Conservation (phyloP, 2,888 invertebrate genomes). For the Deilephila elpenor region DNA sequence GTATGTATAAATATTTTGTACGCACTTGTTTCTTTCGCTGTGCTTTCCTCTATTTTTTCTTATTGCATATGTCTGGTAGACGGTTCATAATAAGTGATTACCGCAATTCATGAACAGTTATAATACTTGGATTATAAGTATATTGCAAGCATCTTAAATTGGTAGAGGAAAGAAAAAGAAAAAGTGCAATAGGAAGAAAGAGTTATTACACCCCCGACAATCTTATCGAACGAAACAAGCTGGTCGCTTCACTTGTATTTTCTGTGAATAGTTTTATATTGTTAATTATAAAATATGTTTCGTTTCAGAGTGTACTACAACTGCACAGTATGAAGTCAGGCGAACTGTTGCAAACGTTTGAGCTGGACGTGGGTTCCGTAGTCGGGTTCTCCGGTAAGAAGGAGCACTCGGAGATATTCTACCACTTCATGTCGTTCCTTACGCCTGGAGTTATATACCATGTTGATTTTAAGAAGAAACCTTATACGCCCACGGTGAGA, state of each 20-base stretch:
- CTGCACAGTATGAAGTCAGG: constrained; percentile 91
- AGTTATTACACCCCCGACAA: too few species aligned
- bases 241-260: too few species aligned
- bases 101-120: too few species aligned
- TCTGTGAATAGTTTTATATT: background rate
- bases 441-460: constrained; percentile 94
- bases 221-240: too few species aligned
- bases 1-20: constrained; percentile 71
- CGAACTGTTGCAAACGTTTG: constrained; percentile 88
- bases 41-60: too few species aligned
- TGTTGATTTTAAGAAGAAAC: constrained; percentile 89
- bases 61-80: too few species aligned
- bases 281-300: background rate
- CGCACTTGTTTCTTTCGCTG: too few species aligned
- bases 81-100: too few species aligned
- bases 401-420: constrained; percentile 95
- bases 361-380: constrained; percentile 94
- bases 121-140: too few species aligned
- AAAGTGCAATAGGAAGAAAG: too few species aligned
- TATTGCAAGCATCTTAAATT: too few species aligned
- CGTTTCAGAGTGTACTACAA: constrained; percentile 90
- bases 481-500: constrained; percentile 86
- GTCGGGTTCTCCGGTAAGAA: constrained; percentile 93
- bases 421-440: constrained; percentile 96
- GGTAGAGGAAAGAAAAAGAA: too few species aligned